phyloP scores from a whole-genome alignment of 2,113 vertebrate genomes.

The Apeltes quadracus region DNA sequence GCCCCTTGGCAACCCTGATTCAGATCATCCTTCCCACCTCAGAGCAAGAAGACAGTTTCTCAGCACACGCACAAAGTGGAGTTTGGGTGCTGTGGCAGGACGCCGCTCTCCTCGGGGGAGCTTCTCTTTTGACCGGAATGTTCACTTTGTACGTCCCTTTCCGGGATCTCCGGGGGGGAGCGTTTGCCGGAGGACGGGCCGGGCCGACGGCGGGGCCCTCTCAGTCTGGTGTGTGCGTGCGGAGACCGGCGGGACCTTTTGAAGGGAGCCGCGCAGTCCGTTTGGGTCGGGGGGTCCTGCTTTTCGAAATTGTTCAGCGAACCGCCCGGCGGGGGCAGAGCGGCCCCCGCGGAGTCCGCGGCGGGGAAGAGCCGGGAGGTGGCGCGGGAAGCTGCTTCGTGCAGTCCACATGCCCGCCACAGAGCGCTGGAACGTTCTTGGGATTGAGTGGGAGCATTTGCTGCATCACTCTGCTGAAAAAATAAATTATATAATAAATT shows the following conservation, averaged over 20 bases:
- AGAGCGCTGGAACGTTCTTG: conserved; percentile 47
- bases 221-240: conserved; percentile 27
- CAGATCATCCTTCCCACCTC: conserved; percentile 7
- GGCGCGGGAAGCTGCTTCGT: conserved; percentile 60
- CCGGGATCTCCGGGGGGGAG: conserved; percentile 20
- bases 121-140: conserved; percentile 46
- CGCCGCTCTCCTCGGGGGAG: conserved; percentile 60
- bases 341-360: conserved; percentile 34
- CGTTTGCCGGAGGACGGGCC: conserved; percentile 26
- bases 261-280: conserved; percentile 46
- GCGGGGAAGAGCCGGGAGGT: conserved; percentile 47
- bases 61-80: conserved; percentile 78
- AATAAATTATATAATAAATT: conserved; percentile 12
- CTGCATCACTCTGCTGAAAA: conserved; percentile 48
- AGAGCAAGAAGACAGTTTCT: conserved; percentile 17
- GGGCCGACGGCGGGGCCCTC: conserved; percentile 15
- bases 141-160: conserved; percentile 28
- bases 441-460: conserved; percentile 38
- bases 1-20: conserved; percentile 33
- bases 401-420: conserved; percentile 59
- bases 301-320: conserved; percentile 50
- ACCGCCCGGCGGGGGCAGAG: conserved; percentile 14
- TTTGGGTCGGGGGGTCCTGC: conserved; percentile 60
- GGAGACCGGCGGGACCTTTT: conserved; percentile 64
- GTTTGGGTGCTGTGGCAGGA: conserved; percentile 68